phyloP scores from a whole-genome alignment of 2,797 vertebrate genomes.

The Manis pentadactyla region DNA sequence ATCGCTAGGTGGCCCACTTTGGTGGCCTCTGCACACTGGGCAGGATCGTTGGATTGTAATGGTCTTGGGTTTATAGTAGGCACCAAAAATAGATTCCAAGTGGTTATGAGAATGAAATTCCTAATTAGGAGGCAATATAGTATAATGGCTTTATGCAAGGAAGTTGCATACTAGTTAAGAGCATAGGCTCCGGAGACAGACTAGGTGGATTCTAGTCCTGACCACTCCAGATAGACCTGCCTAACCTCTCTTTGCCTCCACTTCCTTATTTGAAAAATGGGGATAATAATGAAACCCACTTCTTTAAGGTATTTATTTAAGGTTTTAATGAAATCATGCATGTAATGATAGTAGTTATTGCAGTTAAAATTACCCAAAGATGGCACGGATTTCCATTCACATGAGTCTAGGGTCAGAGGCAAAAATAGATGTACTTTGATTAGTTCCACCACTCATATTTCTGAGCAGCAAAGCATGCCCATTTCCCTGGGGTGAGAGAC shows the following conservation, averaged over 20 bases:
- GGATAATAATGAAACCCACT: not conserved
- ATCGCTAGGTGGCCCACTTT: not conserved
- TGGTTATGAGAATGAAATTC: not conserved
- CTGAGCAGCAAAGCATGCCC: accelerated
- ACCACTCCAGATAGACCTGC: not conserved
- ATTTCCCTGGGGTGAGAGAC: not conserved
- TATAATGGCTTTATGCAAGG: not conserved
- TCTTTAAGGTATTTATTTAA: not conserved
- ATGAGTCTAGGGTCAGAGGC: not conserved
- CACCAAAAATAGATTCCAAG: not conserved
- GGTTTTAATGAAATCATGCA: not conserved
- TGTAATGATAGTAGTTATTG: not conserved
- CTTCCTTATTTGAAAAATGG: not conserved
- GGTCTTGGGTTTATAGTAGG: not conserved
- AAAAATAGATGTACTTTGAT: not conserved
- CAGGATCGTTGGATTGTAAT: not conserved
- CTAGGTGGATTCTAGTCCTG: not conserved
- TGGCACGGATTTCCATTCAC: not conserved
- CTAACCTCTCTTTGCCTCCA: not conserved
- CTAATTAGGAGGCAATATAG: not conserved
- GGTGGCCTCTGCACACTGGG: not conserved
- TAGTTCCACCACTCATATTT: not conserved
- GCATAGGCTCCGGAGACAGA: accelerated
- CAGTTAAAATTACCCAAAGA: not conserved
- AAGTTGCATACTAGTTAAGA: not conserved